Evolutionary conservation across 1,140 invertebrate species (phyloP).

Genomic region (Pemphigus obesinymphae): DNA sequence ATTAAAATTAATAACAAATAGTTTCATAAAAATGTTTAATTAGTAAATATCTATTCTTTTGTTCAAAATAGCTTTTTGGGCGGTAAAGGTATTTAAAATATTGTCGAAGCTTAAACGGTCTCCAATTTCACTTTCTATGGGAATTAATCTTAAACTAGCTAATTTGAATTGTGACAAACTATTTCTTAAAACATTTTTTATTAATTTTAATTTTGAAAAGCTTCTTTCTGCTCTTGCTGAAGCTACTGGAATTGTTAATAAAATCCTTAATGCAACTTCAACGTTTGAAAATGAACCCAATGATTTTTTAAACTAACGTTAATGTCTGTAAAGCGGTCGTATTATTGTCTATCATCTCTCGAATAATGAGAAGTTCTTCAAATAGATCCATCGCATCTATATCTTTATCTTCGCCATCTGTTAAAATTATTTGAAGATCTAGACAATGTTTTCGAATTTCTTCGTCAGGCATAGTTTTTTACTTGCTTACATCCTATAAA

Average conservation of each 20-base stretch:
- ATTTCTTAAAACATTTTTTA: neutral
- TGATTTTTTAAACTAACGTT: neutral
- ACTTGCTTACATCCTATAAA: neutral
- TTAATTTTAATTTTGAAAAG: too few relatives aligned
- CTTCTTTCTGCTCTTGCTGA: too few relatives aligned
- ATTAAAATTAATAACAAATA: too few relatives aligned
- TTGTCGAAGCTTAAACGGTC: neutral
- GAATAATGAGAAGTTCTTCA: neutral
- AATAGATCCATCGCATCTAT: neutral
- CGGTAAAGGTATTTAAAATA: neutral
- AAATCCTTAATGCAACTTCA: too few relatives aligned
- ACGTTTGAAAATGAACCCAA: too few relatives aligned
- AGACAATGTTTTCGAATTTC: neutral
- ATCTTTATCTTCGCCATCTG: neutral
- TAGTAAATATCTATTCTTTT: too few relatives aligned
- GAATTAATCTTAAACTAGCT: neutral
- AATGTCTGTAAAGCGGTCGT: neutral
- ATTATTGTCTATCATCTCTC: neutral
- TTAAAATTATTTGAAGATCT: neutral
- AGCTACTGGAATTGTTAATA: too few relatives aligned
- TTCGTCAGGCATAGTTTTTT: neutral
- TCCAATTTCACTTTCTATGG: neutral
- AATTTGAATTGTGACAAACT: neutral
- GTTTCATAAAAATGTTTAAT: too few relatives aligned
- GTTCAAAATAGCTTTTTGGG: neutral